phyloP scores from a whole-genome alignment of 2,113 vertebrate genomes.

The Acrocephalus arundinaceus region DNA sequence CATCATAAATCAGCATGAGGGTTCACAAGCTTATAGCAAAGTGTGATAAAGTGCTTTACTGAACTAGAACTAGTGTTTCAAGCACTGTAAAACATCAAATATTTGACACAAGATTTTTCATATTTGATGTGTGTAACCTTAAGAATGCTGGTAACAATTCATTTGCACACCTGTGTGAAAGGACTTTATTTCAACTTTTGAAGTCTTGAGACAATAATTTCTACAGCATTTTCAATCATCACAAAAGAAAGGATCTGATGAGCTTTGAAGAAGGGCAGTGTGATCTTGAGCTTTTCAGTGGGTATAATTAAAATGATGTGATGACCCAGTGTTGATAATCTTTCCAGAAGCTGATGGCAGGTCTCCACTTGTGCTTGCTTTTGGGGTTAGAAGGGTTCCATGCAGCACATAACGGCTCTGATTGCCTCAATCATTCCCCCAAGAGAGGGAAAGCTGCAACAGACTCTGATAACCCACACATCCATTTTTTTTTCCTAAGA shows the following conservation, averaged over 20 bases:
- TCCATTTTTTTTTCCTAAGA: accelerated
- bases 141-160: background rate
- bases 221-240: background rate
- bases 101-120: background rate
- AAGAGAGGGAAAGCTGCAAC: background rate
- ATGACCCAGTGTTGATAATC: background rate
- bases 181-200: background rate
- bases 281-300: background rate
- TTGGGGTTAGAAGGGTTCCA: background rate
- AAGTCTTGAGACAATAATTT: background rate
- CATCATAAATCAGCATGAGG: background rate
- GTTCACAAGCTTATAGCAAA: background rate
- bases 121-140: background rate
- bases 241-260: background rate
- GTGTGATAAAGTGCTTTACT: background rate
- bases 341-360: background rate
- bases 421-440: background rate
- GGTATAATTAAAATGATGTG: background rate
- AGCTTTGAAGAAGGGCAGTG: background rate
- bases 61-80: background rate
- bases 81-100: background rate
- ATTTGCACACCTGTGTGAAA: background rate
- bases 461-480: background rate
- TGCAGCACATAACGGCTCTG: accelerated
- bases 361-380: background rate